Evolutionary conservation across 2,888 invertebrate genomes (phyloP), one percentile per base, ranked within the genome.

Genomic region (Trissolcus brochymenae): DNA sequence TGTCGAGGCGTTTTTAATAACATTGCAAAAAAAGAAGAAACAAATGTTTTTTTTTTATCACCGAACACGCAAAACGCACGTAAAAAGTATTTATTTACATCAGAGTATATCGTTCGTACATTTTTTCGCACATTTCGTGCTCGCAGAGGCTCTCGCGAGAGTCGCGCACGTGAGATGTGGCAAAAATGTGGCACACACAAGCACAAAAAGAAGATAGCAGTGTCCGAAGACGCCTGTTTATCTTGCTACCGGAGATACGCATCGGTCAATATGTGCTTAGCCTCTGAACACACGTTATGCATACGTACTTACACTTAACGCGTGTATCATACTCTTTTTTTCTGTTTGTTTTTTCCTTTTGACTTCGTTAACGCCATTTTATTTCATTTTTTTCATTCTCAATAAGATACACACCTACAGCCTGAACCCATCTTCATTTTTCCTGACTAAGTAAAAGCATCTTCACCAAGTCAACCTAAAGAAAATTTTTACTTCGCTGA

Each of bases 241-340:
- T 86, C 85, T 85, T 85, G 84, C 86, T 85, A 86, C 86, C 81
- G 84, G 85, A 81, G 79, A 82, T 86, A 86, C 85, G 86, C 85
- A 85, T 85, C 83, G 84, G 86, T 87, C 87, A 86, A 86, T 86
- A 86, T 86, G 85, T 86, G 84, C 84, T 83, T 83, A 85, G 86
- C 80, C 84, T 86, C 85, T 82, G 83, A 83, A 83, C 80, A 85
- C 79, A 83, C 82, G 82, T 80, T 76, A 81, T 82, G 85, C 84
- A 84, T 77, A 72, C 78, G 60, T 67, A 72, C 72, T 68, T 61
- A 60, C 78, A 66, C 74, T 76, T 76, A 67, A 67, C 67, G 67
- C 62, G 72, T 78, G 65, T 70, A 68, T 73, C 70, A 41, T 72
- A 64, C 62, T 70, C 74, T 57, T 66, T 68, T 55, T 54, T 50